Percentiles rank a stretch among this genome's conserved stretches.
These are phyloP conservation scores for Brachypterus glaber DNA, from an alignment of 2,888 invertebrate genomes.

Conservation along the genomic window DNA sequence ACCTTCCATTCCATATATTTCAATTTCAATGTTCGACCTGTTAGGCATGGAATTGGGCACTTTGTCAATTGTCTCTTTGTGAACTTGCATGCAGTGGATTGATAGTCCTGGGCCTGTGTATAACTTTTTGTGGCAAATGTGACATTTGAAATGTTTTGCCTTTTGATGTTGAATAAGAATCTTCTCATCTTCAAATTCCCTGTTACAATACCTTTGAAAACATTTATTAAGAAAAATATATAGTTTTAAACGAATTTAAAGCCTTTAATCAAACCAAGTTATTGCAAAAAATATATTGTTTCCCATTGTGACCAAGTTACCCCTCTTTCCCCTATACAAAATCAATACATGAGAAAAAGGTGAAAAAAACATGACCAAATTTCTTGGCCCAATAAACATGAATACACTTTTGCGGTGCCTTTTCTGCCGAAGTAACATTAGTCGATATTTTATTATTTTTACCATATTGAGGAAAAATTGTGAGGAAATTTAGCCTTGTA, in stretches of 20 bases:
- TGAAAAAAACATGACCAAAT: conserved; percentile 14
- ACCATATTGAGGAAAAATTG: too few species aligned
- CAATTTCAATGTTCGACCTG: conserved; percentile 96
- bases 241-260: too few species aligned
- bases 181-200: conserved; percentile 99
- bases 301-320: too few species aligned
- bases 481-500: too few species aligned
- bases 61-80: conserved; percentile 99
- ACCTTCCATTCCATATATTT: conserved; percentile 99
- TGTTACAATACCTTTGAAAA: conserved; percentile 88
- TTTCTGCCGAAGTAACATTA: too few species aligned
- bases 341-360: conserved; percentile 12
- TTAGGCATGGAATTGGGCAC: conserved; percentile 97
- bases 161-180: conserved; percentile 99
- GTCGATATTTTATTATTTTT: too few species aligned
- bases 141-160: conserved; percentile 99
- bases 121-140: conserved; percentile 98
- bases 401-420: too few species aligned
- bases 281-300: too few species aligned
- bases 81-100: conserved; percentile 99
- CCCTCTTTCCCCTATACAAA: too few species aligned
- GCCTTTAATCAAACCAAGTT: too few species aligned
- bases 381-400: conserved; percentile 6
- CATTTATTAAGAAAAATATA: conserved; percentile 49
- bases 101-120: conserved; percentile 97